phyloP scores from a whole-genome alignment of 35 echinoderm and acorn worm species.

The Lytechinus variegatus region DNA sequence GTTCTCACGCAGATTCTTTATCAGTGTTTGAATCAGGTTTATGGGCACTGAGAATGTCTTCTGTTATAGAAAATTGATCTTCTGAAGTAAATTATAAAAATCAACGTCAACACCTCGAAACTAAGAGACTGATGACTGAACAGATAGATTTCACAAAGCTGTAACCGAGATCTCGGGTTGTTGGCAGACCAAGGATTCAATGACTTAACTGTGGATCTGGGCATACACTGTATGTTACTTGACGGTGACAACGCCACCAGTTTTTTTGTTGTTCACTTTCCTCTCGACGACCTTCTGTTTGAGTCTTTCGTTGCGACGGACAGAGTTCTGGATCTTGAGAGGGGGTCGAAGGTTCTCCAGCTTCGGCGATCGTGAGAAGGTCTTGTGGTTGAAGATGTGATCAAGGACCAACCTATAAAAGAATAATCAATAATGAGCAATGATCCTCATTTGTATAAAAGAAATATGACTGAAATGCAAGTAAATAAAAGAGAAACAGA shows the following conservation, averaged over 20 bases:
- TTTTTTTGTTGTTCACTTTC: conserved; percentile 53
- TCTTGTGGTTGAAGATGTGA: conserved; percentile 74
- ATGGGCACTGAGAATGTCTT: no score
- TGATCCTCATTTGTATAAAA: no score
- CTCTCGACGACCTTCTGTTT: conserved; percentile 65
- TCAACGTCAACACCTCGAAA: no score
- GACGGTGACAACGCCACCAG: conserved; percentile 78
- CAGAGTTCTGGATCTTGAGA: conserved; percentile 65
- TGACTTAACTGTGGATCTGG: background rate
- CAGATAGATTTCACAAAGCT: no score
- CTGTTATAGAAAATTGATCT: no score
- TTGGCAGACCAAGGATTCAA: background rate
- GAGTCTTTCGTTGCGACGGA: conserved; percentile 76
- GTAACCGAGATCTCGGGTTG: no score
- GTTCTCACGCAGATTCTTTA: no score
- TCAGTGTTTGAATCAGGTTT: no score
- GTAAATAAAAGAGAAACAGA: no score
- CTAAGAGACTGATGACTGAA: no score
- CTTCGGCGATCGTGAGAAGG: conserved; percentile 96
- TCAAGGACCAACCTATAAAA: conserved; percentile 77
- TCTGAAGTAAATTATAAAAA: no score
- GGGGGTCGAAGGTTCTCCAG: conserved; percentile 86
- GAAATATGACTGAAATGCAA: no score
- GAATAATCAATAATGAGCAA: background rate
- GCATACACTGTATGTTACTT: conserved; percentile 60